These are phyloP conservation scores for Chloropsis hardwickii DNA, from an alignment of 2,113 vertebrate genomes.

Conservation along the genomic window DNA sequence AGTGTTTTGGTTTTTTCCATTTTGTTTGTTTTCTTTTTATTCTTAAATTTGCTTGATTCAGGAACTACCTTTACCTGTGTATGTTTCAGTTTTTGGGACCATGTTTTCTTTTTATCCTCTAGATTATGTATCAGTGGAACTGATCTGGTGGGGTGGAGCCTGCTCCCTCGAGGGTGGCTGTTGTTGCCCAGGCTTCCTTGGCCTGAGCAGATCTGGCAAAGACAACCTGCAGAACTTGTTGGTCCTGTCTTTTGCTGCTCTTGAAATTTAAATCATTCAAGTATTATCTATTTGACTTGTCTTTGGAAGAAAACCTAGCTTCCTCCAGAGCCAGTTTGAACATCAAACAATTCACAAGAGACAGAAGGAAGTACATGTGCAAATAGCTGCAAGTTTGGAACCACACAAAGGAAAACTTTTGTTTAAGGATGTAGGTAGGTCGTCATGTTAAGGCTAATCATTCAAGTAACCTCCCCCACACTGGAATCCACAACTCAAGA, in stretches of 20 bases:
- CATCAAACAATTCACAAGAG: neutral
- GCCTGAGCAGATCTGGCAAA: neutral
- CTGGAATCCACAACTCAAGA: neutral
- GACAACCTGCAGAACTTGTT: slow-evolving; percentile 3
- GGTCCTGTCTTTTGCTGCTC: neutral
- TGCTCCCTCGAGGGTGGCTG: neutral
- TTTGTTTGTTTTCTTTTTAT: neutral
- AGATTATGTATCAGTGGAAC: neutral
- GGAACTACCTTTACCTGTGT: neutral
- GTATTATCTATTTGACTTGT: slow-evolving; percentile 8
- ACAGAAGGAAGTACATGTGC: neutral
- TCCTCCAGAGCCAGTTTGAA: neutral
- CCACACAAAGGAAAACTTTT: neutral
- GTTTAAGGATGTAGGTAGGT: neutral
- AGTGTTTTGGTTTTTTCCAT: neutral
- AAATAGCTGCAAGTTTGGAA: slow-evolving; percentile 16
- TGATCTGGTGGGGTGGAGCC: slow-evolving; percentile 3
- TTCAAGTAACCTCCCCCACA: neutral
- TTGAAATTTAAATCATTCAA: slow-evolving; percentile 8
- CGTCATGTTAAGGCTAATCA: neutral
- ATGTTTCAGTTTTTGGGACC: neutral
- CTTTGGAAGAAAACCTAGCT: slow-evolving; percentile 13
- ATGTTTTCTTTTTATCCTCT: neutral
- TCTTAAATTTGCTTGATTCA: neutral
- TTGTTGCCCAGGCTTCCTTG: neutral